phyloP scores from a whole-genome alignment of 2,797 vertebrate genomes.

The Scleropages formosus region DNA sequence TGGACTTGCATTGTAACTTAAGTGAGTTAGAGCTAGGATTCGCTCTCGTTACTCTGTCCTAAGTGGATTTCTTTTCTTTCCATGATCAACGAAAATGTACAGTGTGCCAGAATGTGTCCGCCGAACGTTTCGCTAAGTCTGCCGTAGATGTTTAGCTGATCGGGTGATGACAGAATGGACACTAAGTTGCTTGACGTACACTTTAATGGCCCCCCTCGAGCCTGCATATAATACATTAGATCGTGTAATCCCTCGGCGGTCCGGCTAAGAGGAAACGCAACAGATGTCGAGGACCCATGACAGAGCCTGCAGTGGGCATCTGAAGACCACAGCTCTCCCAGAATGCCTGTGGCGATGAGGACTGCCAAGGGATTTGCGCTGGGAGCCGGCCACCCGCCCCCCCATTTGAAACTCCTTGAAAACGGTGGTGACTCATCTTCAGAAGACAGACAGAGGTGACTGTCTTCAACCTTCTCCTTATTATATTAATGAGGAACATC shows the following conservation, averaged over 20 bases:
- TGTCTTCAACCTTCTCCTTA: constrained; percentile 11
- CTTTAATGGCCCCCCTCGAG: not conserved
- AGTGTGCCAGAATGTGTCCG: no score
- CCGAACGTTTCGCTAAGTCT: no score
- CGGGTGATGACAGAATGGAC: no score
- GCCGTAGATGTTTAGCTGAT: no score
- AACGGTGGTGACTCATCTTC: constrained; percentile 1
- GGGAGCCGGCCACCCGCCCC: no score
- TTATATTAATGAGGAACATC: not conserved
- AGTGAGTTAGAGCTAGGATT: not conserved
- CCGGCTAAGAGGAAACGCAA: not conserved
- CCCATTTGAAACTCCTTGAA: not conserved
- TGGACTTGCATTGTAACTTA: not conserved
- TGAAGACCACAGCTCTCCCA: not conserved
- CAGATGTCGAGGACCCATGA: no score
- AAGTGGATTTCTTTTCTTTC: not conserved
- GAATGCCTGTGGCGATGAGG: not conserved
- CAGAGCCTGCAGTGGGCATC: no score
- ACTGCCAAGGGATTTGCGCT: no score
- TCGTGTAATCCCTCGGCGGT: not conserved
- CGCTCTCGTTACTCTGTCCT: not conserved
- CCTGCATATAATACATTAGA: not conserved
- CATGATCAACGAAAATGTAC: not conserved
- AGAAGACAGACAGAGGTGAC: not conserved
- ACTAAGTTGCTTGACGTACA: not conserved